A percentile compares a stretch with the other conserved stretches of the same genome.
These are phyloP conservation scores for Bradynema listronoti DNA, from an alignment of 1,140 invertebrate species.

Conservation along the genomic window DNA sequence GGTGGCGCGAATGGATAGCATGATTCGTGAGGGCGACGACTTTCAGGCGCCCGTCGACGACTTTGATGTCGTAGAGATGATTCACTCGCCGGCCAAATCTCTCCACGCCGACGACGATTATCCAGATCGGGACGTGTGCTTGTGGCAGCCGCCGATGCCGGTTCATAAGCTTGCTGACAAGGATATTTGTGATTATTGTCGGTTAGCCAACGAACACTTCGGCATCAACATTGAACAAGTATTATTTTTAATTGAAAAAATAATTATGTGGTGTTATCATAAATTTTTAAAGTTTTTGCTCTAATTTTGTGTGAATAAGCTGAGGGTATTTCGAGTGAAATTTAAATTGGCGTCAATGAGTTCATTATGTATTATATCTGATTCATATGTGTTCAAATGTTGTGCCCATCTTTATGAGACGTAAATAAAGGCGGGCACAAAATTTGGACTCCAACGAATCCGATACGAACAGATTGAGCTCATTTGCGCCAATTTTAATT, in stretches of 20 bases:
- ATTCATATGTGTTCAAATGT: background rate
- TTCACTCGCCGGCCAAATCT: constrained; percentile 1
- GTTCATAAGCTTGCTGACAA: constrained; percentile 1
- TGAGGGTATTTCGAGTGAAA: background rate
- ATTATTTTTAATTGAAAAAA: background rate
- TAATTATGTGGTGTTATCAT: too few species aligned
- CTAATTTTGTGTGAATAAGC: background rate
- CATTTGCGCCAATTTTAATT: background rate
- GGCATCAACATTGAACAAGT: constrained; percentile 17
- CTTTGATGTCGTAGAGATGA: constrained; percentile 2
- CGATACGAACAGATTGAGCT: background rate
- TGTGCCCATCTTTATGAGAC: background rate
- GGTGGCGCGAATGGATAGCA: too few species aligned
- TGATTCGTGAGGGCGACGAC: constrained; percentile 6
- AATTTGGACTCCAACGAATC: background rate
- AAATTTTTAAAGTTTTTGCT: too few species aligned
- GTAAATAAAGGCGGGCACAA: background rate
- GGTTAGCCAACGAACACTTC: constrained; percentile 4
- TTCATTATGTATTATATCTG: background rate
- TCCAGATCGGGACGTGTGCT: constrained; percentile 8
- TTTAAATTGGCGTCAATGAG: background rate
- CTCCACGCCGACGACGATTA: background rate
- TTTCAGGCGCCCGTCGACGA: constrained; percentile 11
- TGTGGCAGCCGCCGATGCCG: constrained; percentile 14
- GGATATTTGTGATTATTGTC: constrained; percentile 15